Conservation (phyloP, 2,888 invertebrate genomes). For the Aspidiotus destructor region DNA sequence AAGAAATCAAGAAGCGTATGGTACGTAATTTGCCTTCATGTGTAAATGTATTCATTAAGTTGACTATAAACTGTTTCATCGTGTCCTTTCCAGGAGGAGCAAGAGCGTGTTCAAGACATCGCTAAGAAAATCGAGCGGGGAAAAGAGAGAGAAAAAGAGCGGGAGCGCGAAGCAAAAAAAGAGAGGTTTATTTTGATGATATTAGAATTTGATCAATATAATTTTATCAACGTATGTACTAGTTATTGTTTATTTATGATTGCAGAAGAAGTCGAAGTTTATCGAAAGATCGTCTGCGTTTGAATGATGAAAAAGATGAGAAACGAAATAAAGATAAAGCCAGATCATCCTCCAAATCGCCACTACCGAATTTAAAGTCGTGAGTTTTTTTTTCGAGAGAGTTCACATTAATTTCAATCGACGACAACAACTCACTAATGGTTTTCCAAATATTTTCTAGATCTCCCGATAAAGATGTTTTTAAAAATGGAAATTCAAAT, state of each 20-base stretch:
- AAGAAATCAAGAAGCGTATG: conserved; percentile 84
- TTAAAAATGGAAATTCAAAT: conserved; percentile 23
- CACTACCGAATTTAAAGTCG: neutral
- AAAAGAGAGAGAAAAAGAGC: conserved; percentile 37
- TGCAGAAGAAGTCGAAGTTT: conserved; percentile 41
- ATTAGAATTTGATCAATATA: neutral
- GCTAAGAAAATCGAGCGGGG: conserved; percentile 39
- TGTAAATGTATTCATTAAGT: neutral
- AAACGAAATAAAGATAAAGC: conserved; percentile 42
- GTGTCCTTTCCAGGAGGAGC: conserved; percentile 53
- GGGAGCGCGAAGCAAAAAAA: conserved; percentile 41
- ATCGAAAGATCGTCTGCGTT: conserved; percentile 37
- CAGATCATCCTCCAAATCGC: conserved; percentile 29
- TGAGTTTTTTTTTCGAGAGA: too few species aligned
- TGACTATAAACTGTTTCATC: conserved; percentile 19
- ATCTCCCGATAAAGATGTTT: conserved; percentile 11
- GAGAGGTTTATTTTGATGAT: conserved; percentile 38
- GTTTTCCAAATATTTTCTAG: neutral
- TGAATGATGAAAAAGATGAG: conserved; percentile 40
- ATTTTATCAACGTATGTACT: too few species aligned
- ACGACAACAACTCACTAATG: too few species aligned
- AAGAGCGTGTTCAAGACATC: conserved; percentile 55
- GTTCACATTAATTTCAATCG: too few species aligned
- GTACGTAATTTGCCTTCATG: conserved; percentile 45
- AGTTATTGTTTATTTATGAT: neutral